A percentile compares a stretch with the other conserved stretches of the same genome.
phyloP scores from a whole-genome alignment of 2,113 vertebrate genomes.

The Arothron firmamentum region DNA sequence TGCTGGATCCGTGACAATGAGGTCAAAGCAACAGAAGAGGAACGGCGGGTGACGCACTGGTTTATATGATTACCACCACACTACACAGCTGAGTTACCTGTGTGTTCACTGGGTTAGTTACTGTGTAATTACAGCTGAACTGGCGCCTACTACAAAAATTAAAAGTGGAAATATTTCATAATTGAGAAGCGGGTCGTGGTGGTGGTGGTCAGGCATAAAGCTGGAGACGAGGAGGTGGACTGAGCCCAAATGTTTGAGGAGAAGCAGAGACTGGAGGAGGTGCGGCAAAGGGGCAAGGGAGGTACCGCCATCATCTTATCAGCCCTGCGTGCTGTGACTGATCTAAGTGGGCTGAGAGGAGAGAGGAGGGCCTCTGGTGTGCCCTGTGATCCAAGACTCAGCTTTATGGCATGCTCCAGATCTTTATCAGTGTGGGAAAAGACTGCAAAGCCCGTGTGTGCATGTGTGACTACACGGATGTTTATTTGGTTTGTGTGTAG shows the following conservation, averaged over 20 bases:
- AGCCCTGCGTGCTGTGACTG: conserved; percentile 42
- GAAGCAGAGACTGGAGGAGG: conserved; percentile 27
- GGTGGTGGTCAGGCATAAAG: conserved; percentile 1
- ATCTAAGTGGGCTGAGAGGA: conserved; percentile 56
- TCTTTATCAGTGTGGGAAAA: conserved; percentile 77
- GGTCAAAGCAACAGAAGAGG: conserved; percentile 47
- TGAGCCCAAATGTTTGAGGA: conserved; percentile 14
- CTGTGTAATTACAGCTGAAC: conserved; percentile 1
- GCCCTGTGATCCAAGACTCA: conserved; percentile 63
- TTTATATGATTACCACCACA: conserved; percentile 20
- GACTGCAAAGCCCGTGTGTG: conserved; percentile 43
- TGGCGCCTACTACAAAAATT: background rate
- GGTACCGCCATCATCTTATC: conserved; percentile 56
- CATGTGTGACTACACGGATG: conserved; percentile 6
- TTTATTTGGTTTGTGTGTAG: conserved; percentile 58
- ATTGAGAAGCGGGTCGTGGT: conserved; percentile 2
- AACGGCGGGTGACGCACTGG: conserved; percentile 24
- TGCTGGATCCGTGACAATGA: conserved; percentile 27
- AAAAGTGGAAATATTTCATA: conserved; percentile 12
- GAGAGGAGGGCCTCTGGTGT: conserved; percentile 65
- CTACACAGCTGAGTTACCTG: conserved; percentile 11
- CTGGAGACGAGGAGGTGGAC: conserved; percentile 17
- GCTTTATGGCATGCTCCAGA: conserved; percentile 73
- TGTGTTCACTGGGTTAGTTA: background rate
- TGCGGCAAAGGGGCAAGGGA: conserved; percentile 27